Percentiles rank a stretch among this genome's conserved stretches.
These are phyloP conservation scores for Sisyra nigra DNA, from an alignment of 2,888 invertebrate species.

Conservation along the genomic window DNA sequence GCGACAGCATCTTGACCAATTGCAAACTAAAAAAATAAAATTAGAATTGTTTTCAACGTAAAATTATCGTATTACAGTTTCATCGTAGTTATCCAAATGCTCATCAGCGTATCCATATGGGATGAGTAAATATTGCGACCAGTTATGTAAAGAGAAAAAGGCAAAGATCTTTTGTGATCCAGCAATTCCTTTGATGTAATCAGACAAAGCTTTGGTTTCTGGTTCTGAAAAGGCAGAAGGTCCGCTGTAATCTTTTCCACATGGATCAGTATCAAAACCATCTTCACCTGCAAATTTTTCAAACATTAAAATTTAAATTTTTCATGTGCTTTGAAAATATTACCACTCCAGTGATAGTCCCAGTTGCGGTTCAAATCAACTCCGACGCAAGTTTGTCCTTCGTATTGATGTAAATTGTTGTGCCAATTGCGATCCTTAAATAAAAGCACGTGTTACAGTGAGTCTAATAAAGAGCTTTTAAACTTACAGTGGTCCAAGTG, in stretches of 20 bases:
- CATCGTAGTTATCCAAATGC: constrained; percentile 39
- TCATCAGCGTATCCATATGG: constrained; percentile 48
- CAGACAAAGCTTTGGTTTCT: constrained; percentile 37
- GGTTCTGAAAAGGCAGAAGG: constrained; percentile 50
- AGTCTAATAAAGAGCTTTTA: background rate
- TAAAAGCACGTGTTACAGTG: background rate
- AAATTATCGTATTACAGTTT: constrained; percentile 27
- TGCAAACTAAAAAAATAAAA: no score
- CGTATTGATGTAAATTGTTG: constrained; percentile 40
- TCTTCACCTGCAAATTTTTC: constrained; percentile 24
- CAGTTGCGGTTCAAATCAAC: constrained; percentile 68
- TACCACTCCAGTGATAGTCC: constrained; percentile 49
- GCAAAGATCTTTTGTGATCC: constrained; percentile 30
- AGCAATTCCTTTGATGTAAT: constrained; percentile 31
- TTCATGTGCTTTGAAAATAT: constrained; percentile 11
- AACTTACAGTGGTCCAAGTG: constrained; percentile 41
- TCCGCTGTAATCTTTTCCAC: constrained; percentile 49
- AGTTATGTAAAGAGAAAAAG: constrained; percentile 61
- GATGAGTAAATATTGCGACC: constrained; percentile 47
- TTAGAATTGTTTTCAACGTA: no score
- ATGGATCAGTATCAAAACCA: constrained; percentile 38
- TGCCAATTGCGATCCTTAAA: constrained; percentile 50
- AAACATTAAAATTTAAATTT: no score
- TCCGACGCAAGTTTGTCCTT: constrained; percentile 33
- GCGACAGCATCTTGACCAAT: no score